Percentiles rank a stretch among this genome's conserved stretches.
These are phyloP conservation scores for Promerops cafer DNA, from an alignment of 2,113 vertebrate species.

Conservation along the genomic window DNA sequence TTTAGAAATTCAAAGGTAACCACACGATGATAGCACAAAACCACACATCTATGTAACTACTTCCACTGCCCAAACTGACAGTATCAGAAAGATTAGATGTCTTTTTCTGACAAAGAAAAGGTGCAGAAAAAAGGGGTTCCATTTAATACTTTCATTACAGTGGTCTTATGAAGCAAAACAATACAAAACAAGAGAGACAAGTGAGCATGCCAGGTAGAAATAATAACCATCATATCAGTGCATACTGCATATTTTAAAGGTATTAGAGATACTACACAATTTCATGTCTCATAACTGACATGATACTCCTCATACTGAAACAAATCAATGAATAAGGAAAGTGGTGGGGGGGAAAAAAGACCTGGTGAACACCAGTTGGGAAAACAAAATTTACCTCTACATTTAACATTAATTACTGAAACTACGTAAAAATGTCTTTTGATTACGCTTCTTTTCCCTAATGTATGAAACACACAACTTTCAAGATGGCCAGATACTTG, in stretches of 20 bases:
- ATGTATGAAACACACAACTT: background rate
- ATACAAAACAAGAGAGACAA: background rate
- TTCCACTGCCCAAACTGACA: background rate
- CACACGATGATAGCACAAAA: background rate
- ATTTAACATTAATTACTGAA: background rate
- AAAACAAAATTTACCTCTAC: background rate
- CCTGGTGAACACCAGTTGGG: background rate
- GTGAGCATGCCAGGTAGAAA: conserved; percentile 3
- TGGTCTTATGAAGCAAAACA: background rate
- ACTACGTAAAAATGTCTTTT: background rate
- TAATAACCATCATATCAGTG: background rate
- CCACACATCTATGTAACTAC: background rate
- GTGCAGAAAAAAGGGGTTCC: background rate
- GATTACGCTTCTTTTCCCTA: background rate
- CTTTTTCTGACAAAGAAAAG: background rate
- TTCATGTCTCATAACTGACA: conserved; percentile 6
- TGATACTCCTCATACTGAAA: conserved; percentile 30
- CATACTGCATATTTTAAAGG: background rate
- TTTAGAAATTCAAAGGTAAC: background rate
- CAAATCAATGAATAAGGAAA: conserved; percentile 11
- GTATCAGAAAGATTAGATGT: background rate
- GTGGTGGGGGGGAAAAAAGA: background rate
- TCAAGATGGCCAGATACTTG: background rate
- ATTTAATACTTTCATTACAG: conserved; percentile 11
- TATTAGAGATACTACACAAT: background rate